Evolutionary conservation across 2,113 vertebrate species (phyloP).

Genomic region (Manacus vitellinus): DNA sequence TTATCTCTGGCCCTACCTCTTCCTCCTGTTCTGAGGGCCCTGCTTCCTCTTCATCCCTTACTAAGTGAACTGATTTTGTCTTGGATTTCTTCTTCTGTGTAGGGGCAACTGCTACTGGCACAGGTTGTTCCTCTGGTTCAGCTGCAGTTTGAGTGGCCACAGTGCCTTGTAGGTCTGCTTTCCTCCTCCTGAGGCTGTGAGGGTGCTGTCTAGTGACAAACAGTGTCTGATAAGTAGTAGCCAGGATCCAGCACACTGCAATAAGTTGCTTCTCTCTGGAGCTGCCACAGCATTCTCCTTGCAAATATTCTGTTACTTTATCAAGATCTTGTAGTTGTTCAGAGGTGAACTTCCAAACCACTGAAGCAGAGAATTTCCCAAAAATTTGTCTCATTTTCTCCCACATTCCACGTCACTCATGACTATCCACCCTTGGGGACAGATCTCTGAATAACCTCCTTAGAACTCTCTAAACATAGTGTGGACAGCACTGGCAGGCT

Average conservation of each 20-base stretch:
- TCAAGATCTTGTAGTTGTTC: not conserved
- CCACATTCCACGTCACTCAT: not conserved
- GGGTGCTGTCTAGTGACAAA: too few species aligned
- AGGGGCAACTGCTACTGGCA: too few species aligned
- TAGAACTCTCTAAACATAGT: not conserved
- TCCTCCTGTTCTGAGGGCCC: too few species aligned
- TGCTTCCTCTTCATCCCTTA: too few species aligned
- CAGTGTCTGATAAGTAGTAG: not conserved
- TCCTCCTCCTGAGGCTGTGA: too few species aligned
- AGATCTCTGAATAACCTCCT: not conserved
- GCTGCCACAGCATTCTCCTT: not conserved
- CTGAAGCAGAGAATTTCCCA: not conserved
- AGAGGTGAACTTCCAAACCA: not conserved
- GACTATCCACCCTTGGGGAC: not conserved
- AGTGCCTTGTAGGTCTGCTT: too few species aligned
- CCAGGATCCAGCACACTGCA: not conserved
- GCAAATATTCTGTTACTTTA: not conserved
- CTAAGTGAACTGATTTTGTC: too few species aligned
- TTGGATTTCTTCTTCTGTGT: too few species aligned
- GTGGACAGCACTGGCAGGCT: not conserved
- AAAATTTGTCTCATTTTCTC: not conserved
- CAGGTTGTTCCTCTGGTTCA: too few species aligned
- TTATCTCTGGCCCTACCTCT: too few species aligned
- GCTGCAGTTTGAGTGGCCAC: too few species aligned
- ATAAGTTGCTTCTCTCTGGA: not conserved